These are phyloP conservation scores for Podotricha telesiphe DNA, from an alignment of 2,888 invertebrate genomes.

Conservation along the genomic window DNA sequence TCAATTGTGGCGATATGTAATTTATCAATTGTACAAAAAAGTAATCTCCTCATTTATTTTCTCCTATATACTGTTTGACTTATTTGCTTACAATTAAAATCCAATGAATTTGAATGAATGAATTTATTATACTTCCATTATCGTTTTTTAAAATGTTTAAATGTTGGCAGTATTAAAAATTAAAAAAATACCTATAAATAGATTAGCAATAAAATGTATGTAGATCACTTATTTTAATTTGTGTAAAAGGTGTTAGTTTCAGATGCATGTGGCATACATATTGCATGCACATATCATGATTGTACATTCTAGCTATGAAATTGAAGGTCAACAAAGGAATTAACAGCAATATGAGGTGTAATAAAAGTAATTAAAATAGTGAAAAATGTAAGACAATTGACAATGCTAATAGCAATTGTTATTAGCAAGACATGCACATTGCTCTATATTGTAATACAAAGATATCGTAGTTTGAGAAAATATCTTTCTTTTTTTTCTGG, in stretches of 20 bases:
- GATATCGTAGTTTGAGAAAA: neutral
- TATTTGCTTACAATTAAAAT: neutral
- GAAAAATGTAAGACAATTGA: neutral
- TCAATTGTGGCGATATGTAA: too few species aligned
- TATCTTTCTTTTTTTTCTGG: neutral
- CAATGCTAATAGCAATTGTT: neutral
- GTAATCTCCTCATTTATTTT: too few species aligned
- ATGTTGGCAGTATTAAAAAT: too few species aligned
- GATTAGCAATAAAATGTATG: neutral
- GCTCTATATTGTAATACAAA: neutral
- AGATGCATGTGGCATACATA: neutral
- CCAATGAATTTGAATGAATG: too few species aligned
- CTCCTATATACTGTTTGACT: too few species aligned
- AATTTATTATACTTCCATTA: neutral
- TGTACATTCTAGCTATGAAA: neutral
- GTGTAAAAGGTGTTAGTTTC: neutral
- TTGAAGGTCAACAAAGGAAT: neutral
- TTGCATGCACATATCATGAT: neutral
- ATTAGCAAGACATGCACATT: neutral
- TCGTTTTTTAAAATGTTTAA: neutral
- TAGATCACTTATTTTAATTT: neutral
- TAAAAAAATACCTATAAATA: too few species aligned
- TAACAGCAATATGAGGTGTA: neutral
- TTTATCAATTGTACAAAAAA: too few species aligned
- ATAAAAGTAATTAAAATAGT: conserved; percentile 1